Evolutionary conservation across 1,140 invertebrate species (phyloP).

Genomic region (Thrips palmi): DNA sequence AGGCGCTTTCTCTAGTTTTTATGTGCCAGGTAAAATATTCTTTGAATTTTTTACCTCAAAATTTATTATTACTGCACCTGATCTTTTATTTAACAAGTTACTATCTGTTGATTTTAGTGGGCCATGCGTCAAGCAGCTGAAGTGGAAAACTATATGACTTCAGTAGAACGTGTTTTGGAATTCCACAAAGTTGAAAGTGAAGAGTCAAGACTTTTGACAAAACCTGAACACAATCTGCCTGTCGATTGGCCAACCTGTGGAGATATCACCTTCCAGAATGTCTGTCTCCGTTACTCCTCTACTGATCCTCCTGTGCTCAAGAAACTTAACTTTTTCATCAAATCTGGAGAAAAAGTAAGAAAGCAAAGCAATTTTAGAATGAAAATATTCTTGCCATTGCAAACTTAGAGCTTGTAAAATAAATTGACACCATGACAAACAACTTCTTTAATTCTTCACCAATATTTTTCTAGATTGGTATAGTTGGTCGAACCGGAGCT

Average conservation of each 20-base stretch:
- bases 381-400: background rate
- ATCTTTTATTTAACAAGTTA: background rate
- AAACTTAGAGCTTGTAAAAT: no score
- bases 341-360: constrained; percentile 32
- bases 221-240: constrained; percentile 37
- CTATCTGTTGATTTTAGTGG: constrained; percentile 28
- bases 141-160: constrained; percentile 73
- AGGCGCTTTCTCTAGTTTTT: constrained; percentile 32
- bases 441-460: no score
- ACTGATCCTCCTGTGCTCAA: constrained; percentile 29
- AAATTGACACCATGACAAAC: no score
- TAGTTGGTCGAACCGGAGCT: constrained; percentile 76
- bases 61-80: constrained; percentile 21
- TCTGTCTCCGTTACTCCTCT: constrained; percentile 34
- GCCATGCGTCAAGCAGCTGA: constrained; percentile 71
- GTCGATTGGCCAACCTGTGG: constrained; percentile 48
- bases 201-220: constrained; percentile 11
- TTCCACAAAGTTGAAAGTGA: constrained; percentile 26
- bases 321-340: constrained; percentile 32
- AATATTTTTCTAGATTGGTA: constrained; percentile 41
- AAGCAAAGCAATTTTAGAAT: constrained; percentile 15
- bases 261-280: constrained; percentile 40
- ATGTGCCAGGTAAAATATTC: constrained; percentile 37
- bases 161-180: constrained; percentile 66
- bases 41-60: constrained; percentile 25